Percentiles rank a stretch among this genome's conserved stretches.
phyloP scores from a whole-genome alignment of 2,888 invertebrate species.

The Acleris emargana region DNA sequence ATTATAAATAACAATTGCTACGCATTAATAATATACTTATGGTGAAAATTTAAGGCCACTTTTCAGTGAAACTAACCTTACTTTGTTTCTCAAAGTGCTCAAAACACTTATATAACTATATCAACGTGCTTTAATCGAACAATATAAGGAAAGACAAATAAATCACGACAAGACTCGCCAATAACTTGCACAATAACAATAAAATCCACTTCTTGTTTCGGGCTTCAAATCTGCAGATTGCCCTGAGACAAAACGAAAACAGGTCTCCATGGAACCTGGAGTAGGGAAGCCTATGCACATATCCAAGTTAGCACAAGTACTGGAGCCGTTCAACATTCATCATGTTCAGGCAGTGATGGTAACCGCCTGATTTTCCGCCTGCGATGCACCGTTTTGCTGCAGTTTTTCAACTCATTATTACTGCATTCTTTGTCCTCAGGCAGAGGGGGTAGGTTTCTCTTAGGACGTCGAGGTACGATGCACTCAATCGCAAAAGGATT shows the following conservation, averaged over 20 bases:
- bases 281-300: not conserved
- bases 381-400: slow-evolving; percentile 55
- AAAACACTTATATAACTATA: no score
- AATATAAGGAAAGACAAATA: no score
- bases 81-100: no score
- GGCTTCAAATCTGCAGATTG: no score
- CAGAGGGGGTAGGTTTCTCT: slow-evolving; percentile 65
- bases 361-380: slow-evolving; percentile 65
- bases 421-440: slow-evolving; percentile 76
- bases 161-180: no score
- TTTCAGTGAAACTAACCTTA: no score
- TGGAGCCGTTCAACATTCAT: slow-evolving; percentile 61
- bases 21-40: not conserved
- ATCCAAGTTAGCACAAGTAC: slow-evolving; percentile 8
- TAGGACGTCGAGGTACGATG: slow-evolving; percentile 65
- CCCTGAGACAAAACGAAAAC: slow-evolving; percentile 4
- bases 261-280: not conserved
- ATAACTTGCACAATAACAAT: no score
- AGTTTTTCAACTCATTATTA: slow-evolving; percentile 62
- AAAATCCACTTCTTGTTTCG: no score
- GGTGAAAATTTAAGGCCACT: no score
- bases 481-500: slow-evolving; percentile 68
- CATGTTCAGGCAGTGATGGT: slow-evolving; percentile 69
- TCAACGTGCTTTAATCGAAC: no score
- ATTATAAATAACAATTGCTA: not conserved